Evolutionary conservation across 1,140 invertebrate species (phyloP).

Genomic region (Micrasema longulum): DNA sequence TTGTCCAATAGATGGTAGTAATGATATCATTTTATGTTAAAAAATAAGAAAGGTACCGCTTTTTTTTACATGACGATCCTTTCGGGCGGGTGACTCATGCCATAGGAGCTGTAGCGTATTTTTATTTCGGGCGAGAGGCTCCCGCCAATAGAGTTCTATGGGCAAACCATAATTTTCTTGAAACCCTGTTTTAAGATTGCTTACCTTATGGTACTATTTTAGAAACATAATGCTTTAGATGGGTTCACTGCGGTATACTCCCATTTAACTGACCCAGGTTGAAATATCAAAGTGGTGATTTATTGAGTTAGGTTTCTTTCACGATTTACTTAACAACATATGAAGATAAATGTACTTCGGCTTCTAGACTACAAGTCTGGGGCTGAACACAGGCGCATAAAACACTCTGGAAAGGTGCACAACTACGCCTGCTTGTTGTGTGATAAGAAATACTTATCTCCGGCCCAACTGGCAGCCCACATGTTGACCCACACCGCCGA

Average conservation of each 20-base stretch:
- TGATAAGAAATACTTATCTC: neutral
- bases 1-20: no score
- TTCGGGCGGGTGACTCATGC: no score
- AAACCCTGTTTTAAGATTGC: no score
- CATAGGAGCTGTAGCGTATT: no score
- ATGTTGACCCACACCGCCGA: constrained; percentile 35
- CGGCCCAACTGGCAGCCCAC: constrained; percentile 8
- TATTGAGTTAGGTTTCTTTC: neutral
- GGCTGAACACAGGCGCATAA: neutral
- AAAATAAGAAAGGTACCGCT: no score
- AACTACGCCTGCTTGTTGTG: neutral
- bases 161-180: no score
- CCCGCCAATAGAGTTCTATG: no score
- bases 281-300: neutral
- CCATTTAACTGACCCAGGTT: neutral
- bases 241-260: neutral
- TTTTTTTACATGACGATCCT: no score
- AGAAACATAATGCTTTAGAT: neutral
- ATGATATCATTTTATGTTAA: no score
- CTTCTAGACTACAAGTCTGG: constrained; percentile 6
- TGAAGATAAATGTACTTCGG: no score
- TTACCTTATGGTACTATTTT: neutral
- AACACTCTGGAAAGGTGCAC: constrained; percentile 24
- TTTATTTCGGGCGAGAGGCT: no score
- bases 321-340: no score